These are phyloP conservation scores for Ciconia maguari DNA, from an alignment of 2,113 vertebrate genomes.

Conservation along the genomic window DNA sequence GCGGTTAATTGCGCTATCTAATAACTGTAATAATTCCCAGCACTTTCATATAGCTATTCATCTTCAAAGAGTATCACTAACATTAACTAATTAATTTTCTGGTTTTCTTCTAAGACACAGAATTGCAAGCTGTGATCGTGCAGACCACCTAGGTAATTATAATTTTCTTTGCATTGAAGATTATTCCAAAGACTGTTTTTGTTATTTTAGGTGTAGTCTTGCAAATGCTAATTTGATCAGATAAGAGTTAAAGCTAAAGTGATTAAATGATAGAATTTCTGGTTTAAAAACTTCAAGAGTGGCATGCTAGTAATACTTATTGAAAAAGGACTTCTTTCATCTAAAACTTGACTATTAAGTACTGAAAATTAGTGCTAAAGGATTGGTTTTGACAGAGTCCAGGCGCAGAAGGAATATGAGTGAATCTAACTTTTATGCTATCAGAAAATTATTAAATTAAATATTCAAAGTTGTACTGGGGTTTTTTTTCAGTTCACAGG, in stretches of 20 bases:
- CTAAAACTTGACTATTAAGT: background rate
- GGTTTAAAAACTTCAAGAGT: slow-evolving; percentile 28
- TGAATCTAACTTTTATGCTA: background rate
- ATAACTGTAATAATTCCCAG: slow-evolving; percentile 31
- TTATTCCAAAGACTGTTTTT: slow-evolving; percentile 11
- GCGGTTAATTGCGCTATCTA: background rate
- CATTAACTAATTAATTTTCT: slow-evolving; percentile 58
- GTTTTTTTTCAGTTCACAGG: background rate
- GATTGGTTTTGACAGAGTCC: background rate
- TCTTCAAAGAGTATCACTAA: slow-evolving; percentile 37
- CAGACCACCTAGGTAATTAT: slow-evolving; percentile 31
- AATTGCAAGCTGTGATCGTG: slow-evolving; percentile 36
- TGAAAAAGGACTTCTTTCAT: slow-evolving; percentile 11
- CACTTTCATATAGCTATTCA: slow-evolving; percentile 2
- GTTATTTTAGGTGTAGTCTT: slow-evolving; percentile 23
- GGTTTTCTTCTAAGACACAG: slow-evolving; percentile 1
- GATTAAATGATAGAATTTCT: slow-evolving; percentile 20
- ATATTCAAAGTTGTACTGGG: background rate
- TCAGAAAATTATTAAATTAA: slow-evolving; percentile 12
- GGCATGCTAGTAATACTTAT: background rate
- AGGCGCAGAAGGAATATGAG: background rate
- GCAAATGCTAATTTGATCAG: slow-evolving; percentile 53
- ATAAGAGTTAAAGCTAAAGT: slow-evolving; percentile 11
- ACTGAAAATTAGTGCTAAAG: background rate
- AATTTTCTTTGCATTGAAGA: slow-evolving; percentile 43